Percentiles rank a stretch among this genome's conserved stretches.
phyloP scores from a whole-genome alignment of 2,113 vertebrate genomes.

The Nothocercus nigrocapillus region DNA sequence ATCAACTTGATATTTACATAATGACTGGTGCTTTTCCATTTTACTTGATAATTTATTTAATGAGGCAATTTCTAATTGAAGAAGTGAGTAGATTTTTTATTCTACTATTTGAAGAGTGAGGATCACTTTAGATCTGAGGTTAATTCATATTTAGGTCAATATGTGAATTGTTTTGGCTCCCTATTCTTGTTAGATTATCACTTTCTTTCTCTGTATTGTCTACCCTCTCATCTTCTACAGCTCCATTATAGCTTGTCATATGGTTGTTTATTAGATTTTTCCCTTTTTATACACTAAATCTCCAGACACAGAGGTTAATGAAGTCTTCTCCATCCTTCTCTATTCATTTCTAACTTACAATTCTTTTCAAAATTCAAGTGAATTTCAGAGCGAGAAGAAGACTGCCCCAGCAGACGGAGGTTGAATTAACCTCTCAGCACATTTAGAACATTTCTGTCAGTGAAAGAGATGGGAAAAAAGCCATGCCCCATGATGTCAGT shows the following conservation, averaged over 20 bases:
- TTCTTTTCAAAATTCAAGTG: neutral
- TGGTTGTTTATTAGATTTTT: neutral
- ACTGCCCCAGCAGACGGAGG: neutral
- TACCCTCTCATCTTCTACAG: neutral
- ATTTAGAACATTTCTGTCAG: neutral
- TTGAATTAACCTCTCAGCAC: neutral
- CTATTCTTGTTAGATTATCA: neutral
- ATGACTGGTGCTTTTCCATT: neutral
- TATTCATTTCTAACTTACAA: neutral
- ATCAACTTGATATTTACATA: neutral
- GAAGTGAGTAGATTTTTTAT: neutral
- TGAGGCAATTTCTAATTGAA: neutral
- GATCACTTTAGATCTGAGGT: neutral
- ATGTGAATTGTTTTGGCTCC: neutral
- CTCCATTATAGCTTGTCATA: neutral
- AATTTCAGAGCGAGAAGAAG: neutral
- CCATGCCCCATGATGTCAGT: no score
- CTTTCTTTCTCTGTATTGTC: neutral
- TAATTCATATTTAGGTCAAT: neutral
- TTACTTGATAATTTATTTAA: neutral
- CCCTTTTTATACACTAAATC: neutral
- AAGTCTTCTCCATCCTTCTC: neutral
- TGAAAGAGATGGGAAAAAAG: neutral
- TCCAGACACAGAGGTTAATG: neutral
- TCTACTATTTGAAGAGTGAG: neutral